Evolutionary conservation across 2,797 vertebrate species (phyloP), one percentile per base, ranked within the genome.

Genomic region (Hippocampus kuda): DNA sequence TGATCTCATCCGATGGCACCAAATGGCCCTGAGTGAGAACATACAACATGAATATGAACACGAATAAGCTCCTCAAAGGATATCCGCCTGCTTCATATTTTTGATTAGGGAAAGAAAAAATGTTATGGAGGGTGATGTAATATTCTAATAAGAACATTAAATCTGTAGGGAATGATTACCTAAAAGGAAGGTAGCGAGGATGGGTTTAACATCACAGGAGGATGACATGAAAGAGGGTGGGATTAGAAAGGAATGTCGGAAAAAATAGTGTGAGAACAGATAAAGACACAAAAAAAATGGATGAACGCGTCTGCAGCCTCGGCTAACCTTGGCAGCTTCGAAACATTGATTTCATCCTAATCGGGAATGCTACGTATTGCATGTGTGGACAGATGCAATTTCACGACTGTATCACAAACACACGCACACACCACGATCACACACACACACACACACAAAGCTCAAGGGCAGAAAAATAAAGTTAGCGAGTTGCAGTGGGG

Each of bases 1-100:
- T 91, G 77, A 99, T 95, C 83, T 98, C 94, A 80, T 99, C 96
- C 0, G 96, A 96, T 1, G 97, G 97, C 75, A 98, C 93, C 82
- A 99, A 88, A 80, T 92, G 95, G 63, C 91, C 92, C 97, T 99
- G 82, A 20, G n/a, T 71, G 49, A 74, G 24, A 69, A 38, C 30
- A 12, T 20, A 11, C 34, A 16, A n/a, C 42, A 48, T 34, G 38
- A 48, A 30, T n/a, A 46, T 16, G 27, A 63, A 8, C 44, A 64
- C 5, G 8, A 34, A 54, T 5, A 1, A 60, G 34, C 68, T n/a
- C 69, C 53, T 68, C 1, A 5, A 64, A 12, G 3, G 44, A 30
- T n/a, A 60, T 53, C 2, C 9, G 20, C 61, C 15, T 2, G 34
- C 12, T 64, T 44, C 1, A n/a, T 41, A 6, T 63, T 53, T 54